Conservation (phyloP, 2,888 invertebrate genomes). For the Noctua fimbriata region DNA sequence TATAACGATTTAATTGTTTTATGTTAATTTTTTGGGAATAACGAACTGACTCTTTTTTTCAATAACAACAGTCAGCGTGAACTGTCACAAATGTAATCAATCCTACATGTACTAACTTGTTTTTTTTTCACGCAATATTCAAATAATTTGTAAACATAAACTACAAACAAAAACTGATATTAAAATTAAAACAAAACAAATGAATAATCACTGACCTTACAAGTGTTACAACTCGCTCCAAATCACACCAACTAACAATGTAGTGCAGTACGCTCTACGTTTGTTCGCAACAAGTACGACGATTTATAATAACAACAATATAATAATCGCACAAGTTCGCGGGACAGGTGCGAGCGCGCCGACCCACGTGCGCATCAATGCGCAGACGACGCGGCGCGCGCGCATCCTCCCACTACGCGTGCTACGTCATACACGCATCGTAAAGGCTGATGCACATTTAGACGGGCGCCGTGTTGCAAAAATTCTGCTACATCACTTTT, state of each 20-base stretch:
- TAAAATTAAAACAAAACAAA: neutral
- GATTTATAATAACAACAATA: slow-evolving; percentile 29
- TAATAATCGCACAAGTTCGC: slow-evolving; percentile 30
- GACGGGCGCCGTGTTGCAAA: too few relatives aligned
- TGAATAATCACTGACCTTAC: slow-evolving; percentile 56
- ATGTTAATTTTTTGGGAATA: neutral
- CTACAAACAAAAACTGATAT: neutral
- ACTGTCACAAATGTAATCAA: neutral
- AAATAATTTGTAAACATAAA: neutral
- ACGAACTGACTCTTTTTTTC: neutral
- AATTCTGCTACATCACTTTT: neutral
- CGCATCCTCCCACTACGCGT: slow-evolving; percentile 68
- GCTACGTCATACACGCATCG: slow-evolving; percentile 42
- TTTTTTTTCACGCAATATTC: neutral
- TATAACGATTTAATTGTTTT: neutral
- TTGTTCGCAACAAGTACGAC: slow-evolving; percentile 28
- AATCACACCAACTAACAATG: slow-evolving; percentile 25
- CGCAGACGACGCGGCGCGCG: slow-evolving; percentile 68
- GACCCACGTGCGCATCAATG: slow-evolving; percentile 66
- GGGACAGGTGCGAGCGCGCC: slow-evolving; percentile 54
- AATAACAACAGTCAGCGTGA: neutral
- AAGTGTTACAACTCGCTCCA: slow-evolving; percentile 18
- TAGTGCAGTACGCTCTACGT: slow-evolving; percentile 8
- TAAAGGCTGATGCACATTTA: slow-evolving; percentile 5
- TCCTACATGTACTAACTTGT: neutral